Base-by-base conservation (phyloP, 2,797 vertebrate species). In the Apogon talboti region DNA sequence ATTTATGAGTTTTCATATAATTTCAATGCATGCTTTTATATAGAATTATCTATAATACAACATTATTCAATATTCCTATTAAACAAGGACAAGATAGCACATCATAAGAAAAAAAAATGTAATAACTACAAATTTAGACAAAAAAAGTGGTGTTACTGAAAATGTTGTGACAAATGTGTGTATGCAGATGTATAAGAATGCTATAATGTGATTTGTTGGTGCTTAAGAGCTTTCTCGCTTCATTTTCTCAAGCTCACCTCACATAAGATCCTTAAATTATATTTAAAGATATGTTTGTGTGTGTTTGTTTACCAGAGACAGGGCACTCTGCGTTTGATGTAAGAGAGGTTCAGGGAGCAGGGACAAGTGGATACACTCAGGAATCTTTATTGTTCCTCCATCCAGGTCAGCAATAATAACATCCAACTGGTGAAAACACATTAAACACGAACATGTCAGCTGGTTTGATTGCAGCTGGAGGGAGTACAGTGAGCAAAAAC, bases 361-460 rank as follows among this genome's bases (percentile, higher is more conserved):
- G 57, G 97, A 99, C 57, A 99, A 94, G 86, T 99, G 96, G 88
- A 99, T 97, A 85, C 96, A 99, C 94, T 99, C 98, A 11, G 98
- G 98, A 87, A 98, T 94, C 94, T 99, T 98, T 90, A 99, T 98
- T 59, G 97, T 99, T 85, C 98, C 98, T 82, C 98, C 98, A 81
- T 99, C 98, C 91, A 99, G 91, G 90, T 99, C 98, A 65, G 97
- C 97, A 84, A 98, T 96, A 79, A 99, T 98, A 81, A 99, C 98
- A 90, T 99, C 98, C 88, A 99, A 93, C 98, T 99, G 90, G 49
- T 43, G 19, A 71, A 63, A 38, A 81, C 42, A 88, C 42, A 88
- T 4, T 75, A 75, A 83, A 74, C 52, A 78, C 16, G 4, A 19
- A 76, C 46, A 55, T 43, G 66, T 84, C 68, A 87, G 66, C 38